Conservation (phyloP, 2,113 vertebrate genomes). For the Silurus glanis region DNA sequence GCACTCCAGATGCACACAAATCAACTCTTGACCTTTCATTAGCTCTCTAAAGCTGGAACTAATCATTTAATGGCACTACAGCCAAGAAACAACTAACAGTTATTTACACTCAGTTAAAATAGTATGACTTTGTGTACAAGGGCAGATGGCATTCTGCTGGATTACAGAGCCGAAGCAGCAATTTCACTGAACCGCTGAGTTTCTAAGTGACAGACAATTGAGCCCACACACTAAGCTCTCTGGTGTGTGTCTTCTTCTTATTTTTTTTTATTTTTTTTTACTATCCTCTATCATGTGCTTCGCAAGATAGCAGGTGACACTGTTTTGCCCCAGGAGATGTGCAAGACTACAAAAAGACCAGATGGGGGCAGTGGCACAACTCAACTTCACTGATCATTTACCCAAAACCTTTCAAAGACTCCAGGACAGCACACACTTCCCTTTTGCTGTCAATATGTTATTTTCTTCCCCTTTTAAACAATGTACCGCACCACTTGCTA, state of each 20-base stretch:
- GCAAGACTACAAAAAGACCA: constrained; percentile 10
- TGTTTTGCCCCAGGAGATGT: constrained; percentile 4
- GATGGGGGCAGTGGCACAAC: constrained; percentile 39
- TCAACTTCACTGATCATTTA: constrained; percentile 7
- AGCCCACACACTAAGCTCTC: not conserved
- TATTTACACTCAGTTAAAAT: not conserved
- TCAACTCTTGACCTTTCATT: constrained; percentile 22
- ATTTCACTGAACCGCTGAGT: not conserved
- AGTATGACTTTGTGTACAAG: not conserved
- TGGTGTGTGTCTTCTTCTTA: not conserved
- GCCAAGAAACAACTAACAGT: constrained; percentile 13
- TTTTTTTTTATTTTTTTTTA: not conserved
- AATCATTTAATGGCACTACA: constrained; percentile 9
- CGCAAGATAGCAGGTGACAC: constrained; percentile 25
- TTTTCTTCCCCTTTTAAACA: not conserved
- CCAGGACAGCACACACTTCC: constrained; percentile 1
- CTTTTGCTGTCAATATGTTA: not conserved
- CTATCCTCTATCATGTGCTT: constrained; percentile 8
- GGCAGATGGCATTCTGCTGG: constrained; percentile 17
- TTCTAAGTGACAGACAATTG: constrained; percentile 1
- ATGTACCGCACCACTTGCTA: not conserved
- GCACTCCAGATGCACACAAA: not conserved
- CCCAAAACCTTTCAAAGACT: not conserved
- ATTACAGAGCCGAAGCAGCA: not conserved
- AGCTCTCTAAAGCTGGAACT: not conserved